Conservation (phyloP, 2,797 vertebrate species). For the Sylvilagus floridanus region DNA sequence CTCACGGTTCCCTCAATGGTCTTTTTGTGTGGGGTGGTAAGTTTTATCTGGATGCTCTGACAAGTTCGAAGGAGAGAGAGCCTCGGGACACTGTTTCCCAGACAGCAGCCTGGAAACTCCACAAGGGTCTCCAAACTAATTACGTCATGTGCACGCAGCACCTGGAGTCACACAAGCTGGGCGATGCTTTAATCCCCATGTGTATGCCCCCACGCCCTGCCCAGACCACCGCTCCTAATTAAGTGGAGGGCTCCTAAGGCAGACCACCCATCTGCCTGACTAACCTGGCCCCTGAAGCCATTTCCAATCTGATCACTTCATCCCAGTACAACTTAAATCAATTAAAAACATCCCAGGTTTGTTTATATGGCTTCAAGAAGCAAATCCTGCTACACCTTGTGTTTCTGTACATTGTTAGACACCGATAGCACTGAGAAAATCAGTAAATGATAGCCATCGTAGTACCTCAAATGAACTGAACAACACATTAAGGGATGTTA, state of each 20-base stretch:
- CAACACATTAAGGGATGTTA: not conserved
- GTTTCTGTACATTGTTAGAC: not conserved
- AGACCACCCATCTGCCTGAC: not conserved
- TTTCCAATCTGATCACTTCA: not conserved
- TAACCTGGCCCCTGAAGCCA: not conserved
- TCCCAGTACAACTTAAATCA: not conserved
- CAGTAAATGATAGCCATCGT: not conserved
- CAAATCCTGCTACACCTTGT: not conserved
- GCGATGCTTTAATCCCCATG: not conserved
- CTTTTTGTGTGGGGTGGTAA: conserved; percentile 76
- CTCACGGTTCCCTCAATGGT: conserved; percentile 72
- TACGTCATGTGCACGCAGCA: not conserved
- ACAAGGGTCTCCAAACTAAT: conserved; percentile 29
- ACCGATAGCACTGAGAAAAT: not conserved
- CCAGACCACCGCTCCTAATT: not conserved
- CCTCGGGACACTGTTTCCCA: conserved; percentile 6
- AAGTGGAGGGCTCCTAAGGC: not conserved
- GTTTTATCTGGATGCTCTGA: conserved; percentile 55
- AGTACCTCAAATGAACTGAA: conserved; percentile 36
- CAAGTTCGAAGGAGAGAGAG: conserved; percentile 47
- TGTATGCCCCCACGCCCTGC: not conserved
- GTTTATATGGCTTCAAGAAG: conserved; percentile 21
- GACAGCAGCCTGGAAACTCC: not conserved
- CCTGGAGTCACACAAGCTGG: not conserved
- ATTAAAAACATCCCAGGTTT: conserved; percentile 19